Percentiles rank a stretch among this genome's conserved stretches.
Conservation (phyloP, 2,113 vertebrate species). For the Piprites chloris region DNA sequence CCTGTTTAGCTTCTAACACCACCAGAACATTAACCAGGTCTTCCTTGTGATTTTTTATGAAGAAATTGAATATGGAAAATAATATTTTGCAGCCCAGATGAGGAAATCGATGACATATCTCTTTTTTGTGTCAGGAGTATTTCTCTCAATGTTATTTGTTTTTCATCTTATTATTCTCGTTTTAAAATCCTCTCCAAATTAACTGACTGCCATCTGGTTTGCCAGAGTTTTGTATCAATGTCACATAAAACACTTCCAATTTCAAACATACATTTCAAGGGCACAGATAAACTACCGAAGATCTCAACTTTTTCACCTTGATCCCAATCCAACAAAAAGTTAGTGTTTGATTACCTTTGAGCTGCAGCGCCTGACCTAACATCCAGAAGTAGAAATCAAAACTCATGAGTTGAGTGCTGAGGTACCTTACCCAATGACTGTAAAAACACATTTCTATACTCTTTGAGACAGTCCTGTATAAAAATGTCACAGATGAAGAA, state of each 20-base stretch:
- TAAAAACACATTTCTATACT: not conserved
- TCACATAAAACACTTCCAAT: not conserved
- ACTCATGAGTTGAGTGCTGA: not conserved
- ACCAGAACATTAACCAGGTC: not conserved
- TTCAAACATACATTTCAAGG: not conserved
- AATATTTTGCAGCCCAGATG: not conserved
- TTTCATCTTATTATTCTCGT: not conserved
- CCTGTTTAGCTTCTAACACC: not conserved
- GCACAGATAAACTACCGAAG: not conserved
- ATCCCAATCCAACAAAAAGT: not conserved
- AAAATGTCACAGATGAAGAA: not conserved
- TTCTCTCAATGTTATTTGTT: not conserved
- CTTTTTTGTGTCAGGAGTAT: not conserved
- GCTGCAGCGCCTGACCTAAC: not conserved
- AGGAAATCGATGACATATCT: not conserved
- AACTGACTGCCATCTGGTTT: not conserved
- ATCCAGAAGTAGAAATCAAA: not conserved
- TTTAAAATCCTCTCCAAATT: not conserved
- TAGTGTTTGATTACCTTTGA: not conserved
- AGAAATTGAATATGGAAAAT: not conserved
- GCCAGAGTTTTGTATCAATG: not conserved
- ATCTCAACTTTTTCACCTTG: not conserved
- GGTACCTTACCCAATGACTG: not conserved
- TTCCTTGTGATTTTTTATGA: not conserved
- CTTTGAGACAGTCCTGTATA: not conserved